phyloP scores from a whole-genome alignment of 1,140 invertebrate genomes.

The Saccostrea echinata region DNA sequence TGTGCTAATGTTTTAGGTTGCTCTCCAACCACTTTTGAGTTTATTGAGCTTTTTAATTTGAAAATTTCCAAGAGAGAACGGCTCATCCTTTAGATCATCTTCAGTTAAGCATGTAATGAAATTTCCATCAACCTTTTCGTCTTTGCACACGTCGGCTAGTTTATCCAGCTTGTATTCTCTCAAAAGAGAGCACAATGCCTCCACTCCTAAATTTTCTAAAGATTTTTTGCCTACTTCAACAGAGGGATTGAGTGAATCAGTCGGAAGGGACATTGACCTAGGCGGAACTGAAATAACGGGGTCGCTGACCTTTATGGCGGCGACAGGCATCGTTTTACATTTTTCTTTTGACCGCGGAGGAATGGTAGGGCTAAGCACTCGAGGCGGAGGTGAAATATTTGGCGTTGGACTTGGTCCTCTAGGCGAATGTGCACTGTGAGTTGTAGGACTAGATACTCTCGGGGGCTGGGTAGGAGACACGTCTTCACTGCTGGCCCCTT shows the following conservation, averaged over 20 bases:
- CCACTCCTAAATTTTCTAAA: neutral
- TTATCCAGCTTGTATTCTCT: constrained; percentile 22
- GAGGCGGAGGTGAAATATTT: neutral
- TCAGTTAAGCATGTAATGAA: constrained; percentile 11
- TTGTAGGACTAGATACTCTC: neutral
- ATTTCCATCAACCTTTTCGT: constrained; percentile 3
- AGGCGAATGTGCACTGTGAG: neutral
- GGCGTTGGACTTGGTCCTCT: neutral
- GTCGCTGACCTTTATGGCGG: neutral
- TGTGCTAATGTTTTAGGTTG: neutral
- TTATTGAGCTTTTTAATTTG: constrained; percentile 23
- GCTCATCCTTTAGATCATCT: neutral
- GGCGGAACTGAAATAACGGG: neutral
- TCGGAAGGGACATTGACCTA: neutral
- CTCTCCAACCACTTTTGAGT: constrained; percentile 6
- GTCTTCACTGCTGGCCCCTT: neutral
- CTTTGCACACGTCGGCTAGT: neutral
- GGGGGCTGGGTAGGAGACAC: neutral
- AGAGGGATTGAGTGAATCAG: neutral
- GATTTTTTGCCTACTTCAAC: neutral
- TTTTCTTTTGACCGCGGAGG: neutral
- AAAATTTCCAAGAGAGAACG: constrained; percentile 16
- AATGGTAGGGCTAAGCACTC: neutral
- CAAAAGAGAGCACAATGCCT: neutral
- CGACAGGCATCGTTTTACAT: neutral